Percentiles rank a stretch among this genome's conserved stretches.
These are phyloP conservation scores for Neelides folsomi DNA, from an alignment of 2,888 invertebrate species.

Conservation along the genomic window DNA sequence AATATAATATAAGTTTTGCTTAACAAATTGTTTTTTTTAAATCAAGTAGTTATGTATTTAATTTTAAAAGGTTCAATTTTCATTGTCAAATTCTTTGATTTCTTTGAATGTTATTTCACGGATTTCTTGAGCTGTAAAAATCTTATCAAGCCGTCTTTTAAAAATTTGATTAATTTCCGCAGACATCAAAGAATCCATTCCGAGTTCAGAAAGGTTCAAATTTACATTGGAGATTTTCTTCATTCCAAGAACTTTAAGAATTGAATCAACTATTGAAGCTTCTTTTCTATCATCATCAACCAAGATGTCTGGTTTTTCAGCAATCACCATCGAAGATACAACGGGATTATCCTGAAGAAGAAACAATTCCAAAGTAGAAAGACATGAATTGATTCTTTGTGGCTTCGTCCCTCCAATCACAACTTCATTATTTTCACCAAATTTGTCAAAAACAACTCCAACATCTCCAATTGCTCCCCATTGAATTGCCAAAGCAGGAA, in stretches of 20 bases:
- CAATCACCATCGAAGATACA: conserved; percentile 69
- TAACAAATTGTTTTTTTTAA: too few relatives aligned
- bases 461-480: conserved; percentile 50
- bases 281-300: conserved; percentile 38
- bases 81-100: too few relatives aligned
- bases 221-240: conserved; percentile 52
- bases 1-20: too few relatives aligned
- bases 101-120: conserved; percentile 47
- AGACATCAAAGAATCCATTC: conserved; percentile 3
- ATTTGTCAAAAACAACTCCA: conserved; percentile 44
- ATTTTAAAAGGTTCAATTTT: too few relatives aligned
- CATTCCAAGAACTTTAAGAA: conserved; percentile 56
- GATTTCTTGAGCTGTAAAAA: conserved; percentile 72
- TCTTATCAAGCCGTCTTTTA: conserved; percentile 61
- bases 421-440: conserved; percentile 42
- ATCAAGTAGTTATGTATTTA: too few relatives aligned
- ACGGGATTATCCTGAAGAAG: conserved; percentile 51
- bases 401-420: conserved; percentile 63
- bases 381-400: conserved; percentile 69
- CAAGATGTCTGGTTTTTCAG: conserved; percentile 54
- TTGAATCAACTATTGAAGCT: conserved; percentile 51
- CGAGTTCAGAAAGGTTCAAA: not conserved
- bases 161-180: not conserved
- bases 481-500: conserved; percentile 45
- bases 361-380: conserved; percentile 52